phyloP scores from a whole-genome alignment of 2,113 vertebrate genomes.

The Salvelinus fontinalis region DNA sequence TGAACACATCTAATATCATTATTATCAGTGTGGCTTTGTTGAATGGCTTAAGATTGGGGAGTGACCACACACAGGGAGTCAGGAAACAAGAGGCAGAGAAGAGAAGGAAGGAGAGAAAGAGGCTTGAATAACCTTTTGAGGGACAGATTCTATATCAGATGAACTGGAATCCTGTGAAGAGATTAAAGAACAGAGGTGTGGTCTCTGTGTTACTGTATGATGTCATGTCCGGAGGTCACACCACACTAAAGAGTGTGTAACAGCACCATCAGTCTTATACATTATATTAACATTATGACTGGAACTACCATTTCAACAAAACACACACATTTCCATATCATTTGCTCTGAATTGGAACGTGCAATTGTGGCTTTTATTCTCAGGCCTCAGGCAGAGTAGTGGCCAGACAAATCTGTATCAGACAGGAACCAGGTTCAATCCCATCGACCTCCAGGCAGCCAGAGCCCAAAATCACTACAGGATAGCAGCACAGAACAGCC shows the following conservation, averaged over 20 bases:
- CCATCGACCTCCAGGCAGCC: neutral
- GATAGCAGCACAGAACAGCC: neutral
- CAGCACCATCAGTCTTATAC: neutral
- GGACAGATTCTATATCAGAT: conserved; percentile 57
- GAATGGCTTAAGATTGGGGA: conserved; percentile 26
- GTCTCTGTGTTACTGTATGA: conserved; percentile 24
- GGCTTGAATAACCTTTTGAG: conserved; percentile 69
- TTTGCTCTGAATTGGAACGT: neutral
- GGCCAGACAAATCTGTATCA: neutral
- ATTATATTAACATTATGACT: neutral
- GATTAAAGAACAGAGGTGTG: conserved; percentile 43
- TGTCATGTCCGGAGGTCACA: neutral
- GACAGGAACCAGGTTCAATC: neutral
- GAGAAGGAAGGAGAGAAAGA: no score
- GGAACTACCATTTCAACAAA: neutral
- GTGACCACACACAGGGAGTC: conserved; percentile 18
- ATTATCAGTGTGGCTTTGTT: conserved; percentile 22
- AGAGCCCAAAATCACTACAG: neutral
- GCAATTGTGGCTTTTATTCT: no score
- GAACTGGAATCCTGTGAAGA: conserved; percentile 67
- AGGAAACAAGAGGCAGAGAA: neutral
- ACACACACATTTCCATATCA: neutral
- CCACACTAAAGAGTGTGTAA: neutral
- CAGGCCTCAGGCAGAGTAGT: neutral
- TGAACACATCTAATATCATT: neutral